Evolutionary conservation across 2,113 vertebrate species (phyloP), one percentile per base, ranked within the genome.

Genomic region (Alligator sinensis): DNA sequence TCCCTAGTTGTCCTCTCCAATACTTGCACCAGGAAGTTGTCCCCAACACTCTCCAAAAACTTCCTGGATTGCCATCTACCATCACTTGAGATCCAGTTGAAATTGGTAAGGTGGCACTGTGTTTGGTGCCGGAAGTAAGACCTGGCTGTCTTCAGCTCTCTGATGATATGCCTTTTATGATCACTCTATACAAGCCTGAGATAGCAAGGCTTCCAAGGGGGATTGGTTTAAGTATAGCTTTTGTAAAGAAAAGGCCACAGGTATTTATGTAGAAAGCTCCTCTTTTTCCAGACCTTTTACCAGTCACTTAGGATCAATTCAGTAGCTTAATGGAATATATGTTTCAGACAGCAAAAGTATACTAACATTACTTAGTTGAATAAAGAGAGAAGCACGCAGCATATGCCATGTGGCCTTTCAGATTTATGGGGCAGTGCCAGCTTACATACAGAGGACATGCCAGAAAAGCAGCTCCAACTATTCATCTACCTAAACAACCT

Each of bases 401-500:
- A 9, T 6, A 6, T 90, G 28, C 85, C 90, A 34, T 0, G 28
- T 47, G 93, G 15, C 76, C 72, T 63, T 79, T 80, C 66, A 13
- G 68, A 28, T 70, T n/a, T 8, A 3, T 22, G 70, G 75, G 79
- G n/a, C 4, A 0, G 47, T 22, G 82, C 91, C 94, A 93, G 87
- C n/a, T 4, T 10, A 4, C 70, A 30, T 2, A 0, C 54, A 47
- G 66, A 84, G 91, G 22, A 34, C 30, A 34, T 9, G 59, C 87
- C 83, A 95, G 55, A 61, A 91, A 91, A 96, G 57, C 85, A 93
- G 4, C 87, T 96, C 77, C 80, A 62, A 28, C 92, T 91, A 1
- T 89, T 93, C 92, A 78, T 86, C 77, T 77, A 74, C 88, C 91
- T 91, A 93, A 89, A 61, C 84, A 90, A 55, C 78, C 91, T 68